Evolutionary conservation across 2,888 invertebrate genomes (phyloP), one percentile per base, ranked within the genome.

Genomic region (Alloplasta piceator): DNA sequence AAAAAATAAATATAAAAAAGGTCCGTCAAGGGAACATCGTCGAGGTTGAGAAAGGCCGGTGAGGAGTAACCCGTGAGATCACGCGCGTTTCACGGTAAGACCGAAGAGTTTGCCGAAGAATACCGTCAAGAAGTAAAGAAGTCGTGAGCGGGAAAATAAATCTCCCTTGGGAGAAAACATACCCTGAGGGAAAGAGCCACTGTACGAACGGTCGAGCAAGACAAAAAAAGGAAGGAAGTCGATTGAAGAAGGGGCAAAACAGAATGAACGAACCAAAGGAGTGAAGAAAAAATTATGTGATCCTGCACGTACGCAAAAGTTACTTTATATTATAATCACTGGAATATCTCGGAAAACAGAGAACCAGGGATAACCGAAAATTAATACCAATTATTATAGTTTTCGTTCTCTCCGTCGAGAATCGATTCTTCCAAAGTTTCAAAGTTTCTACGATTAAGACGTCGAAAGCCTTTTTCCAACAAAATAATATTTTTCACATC

Each of bases 121-220:
- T 56, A 60, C 58, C 60, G 71, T 60, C 66, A 60, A 48, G 48
- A 73, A 73, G 73, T 72, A 52, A 73, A 73, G 64, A 66, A 75
- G 71, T 67, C 71, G 61, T 55, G 66, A 71, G 46, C 52, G 60
- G 38, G 10, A 61, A 75, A 67, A 80, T 76, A 76, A 75, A 80
- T 76, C 71, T 76, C 71, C 55, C 71, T 7, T 7, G 61, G 71
- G 67, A 58, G 75, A 64, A 76, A 80, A 80, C 67, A 72, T 67
- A 66, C 58, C 71, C 61, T 5, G 66, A 14, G 64, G 64, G 36
- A 79, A 48, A 67, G 71, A 61, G 38, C 41, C 12, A 50, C 7
- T 9, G 38, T 38, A 48, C 14, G 46, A 38, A 9, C 38, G 26
- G 14, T 43, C 26, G 26, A 26, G 26, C 26, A 48, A 48, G 48